Percentiles rank a stretch among this genome's conserved stretches.
These are phyloP conservation scores for Dolichopus griseipennis DNA, from an alignment of 2,888 invertebrate species.

Conservation along the genomic window DNA sequence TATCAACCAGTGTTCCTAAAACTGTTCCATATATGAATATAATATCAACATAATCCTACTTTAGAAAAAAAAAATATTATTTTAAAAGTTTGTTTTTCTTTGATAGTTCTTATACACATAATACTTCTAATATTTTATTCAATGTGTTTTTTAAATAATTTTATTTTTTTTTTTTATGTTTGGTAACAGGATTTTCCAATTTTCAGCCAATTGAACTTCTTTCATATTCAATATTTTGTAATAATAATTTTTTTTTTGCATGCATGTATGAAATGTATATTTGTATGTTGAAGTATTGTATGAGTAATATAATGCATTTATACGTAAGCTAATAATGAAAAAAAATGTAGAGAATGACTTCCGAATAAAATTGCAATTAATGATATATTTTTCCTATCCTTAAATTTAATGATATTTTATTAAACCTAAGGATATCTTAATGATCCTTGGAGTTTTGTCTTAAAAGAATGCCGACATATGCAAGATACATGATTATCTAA, in stretches of 20 bases:
- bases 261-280: background rate
- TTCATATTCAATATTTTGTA: background rate
- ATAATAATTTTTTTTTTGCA: background rate
- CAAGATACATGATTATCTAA: too few species aligned
- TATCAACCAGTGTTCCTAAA: background rate
- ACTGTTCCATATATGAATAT: too few species aligned
- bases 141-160: background rate
- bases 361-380: too few species aligned
- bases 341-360: too few species aligned
- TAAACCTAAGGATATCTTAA: too few species aligned
- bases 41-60: background rate
- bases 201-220: background rate
- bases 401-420: too few species aligned
- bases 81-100: background rate
- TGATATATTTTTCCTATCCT: too few species aligned
- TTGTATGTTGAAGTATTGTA: background rate
- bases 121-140: background rate
- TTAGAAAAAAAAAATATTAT: background rate
- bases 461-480: too few species aligned
- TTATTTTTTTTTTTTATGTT: background rate
- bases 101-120: background rate
- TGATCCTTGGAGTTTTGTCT: too few species aligned
- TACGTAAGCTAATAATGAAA: too few species aligned
- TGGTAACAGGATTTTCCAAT: background rate
- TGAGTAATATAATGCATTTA: background rate